Conservation (phyloP, 2,797 vertebrate species). For the Sphenodon punctatus region DNA sequence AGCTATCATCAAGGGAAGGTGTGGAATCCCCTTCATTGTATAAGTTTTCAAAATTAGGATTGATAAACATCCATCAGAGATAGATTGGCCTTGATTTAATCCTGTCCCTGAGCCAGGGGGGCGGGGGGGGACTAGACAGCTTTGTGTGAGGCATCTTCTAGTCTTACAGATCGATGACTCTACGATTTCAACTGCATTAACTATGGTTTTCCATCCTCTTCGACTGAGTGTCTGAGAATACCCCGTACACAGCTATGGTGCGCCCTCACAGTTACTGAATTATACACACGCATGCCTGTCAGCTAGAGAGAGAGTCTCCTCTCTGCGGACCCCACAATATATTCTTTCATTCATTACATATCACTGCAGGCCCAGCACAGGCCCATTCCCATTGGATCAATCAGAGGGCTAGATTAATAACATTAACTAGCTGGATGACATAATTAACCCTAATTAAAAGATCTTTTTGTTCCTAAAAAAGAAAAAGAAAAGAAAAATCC, state of each 20-base stretch:
- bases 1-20: too few species aligned
- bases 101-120: too few species aligned
- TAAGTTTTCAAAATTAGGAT: too few species aligned
- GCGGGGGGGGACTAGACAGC: too few species aligned
- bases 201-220: background rate
- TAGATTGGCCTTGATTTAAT: too few species aligned
- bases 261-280: background rate
- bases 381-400: background rate
- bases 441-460: slow-evolving; percentile 29
- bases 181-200: background rate
- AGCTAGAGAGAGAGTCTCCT: background rate
- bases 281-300: background rate
- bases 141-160: too few species aligned
- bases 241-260: background rate
- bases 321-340: background rate
- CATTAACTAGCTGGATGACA: background rate
- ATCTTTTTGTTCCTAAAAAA: background rate
- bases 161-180: slow-evolving; percentile 2
- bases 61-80: too few species aligned
- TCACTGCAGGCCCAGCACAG: background rate
- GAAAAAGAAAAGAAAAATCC: too few species aligned
- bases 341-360: background rate
- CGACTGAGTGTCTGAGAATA: background rate
- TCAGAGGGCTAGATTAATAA: slow-evolving; percentile 6
- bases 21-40: too few species aligned